phyloP scores from a whole-genome alignment of 2,113 vertebrate genomes.

The Galemys pyrenaicus region DNA sequence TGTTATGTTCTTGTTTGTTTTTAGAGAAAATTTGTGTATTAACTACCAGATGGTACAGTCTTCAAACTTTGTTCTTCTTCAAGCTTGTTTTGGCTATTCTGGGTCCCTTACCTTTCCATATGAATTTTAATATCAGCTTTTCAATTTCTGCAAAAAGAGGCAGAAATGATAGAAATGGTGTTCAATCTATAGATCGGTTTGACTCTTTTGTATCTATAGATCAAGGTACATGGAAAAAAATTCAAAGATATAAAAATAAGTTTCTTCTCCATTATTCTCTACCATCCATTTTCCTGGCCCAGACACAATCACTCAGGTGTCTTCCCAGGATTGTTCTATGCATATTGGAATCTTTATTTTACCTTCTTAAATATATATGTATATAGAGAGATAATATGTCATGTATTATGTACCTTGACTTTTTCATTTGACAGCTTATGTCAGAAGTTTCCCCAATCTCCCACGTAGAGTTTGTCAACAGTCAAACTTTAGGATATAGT shows the following conservation, averaged over 20 bases:
- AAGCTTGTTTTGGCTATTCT: not conserved
- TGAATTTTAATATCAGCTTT: slow-evolving; percentile 33
- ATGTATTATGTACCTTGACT: not conserved
- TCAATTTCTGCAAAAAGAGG: not conserved
- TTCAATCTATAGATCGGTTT: not conserved
- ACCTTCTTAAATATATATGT: not conserved
- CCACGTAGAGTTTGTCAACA: not conserved
- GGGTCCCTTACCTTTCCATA: not conserved
- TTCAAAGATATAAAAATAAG: not conserved
- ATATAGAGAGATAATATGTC: not conserved
- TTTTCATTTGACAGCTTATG: not conserved
- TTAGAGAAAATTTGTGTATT: slow-evolving; percentile 9
- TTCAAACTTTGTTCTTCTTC: not conserved
- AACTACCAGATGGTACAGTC: not conserved
- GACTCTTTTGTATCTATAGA: not conserved
- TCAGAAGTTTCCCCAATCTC: not conserved
- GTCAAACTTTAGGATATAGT: not conserved
- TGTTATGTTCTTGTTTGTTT: not conserved
- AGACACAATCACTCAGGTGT: not conserved
- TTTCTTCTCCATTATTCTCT: not conserved
- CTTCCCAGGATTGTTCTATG: not conserved
- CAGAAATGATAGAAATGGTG: not conserved
- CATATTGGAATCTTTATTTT: not conserved
- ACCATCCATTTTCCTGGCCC: not conserved
- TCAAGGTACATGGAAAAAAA: not conserved